Base-by-base conservation (phyloP, 2,888 invertebrate species). In the Amphipoea lucens region DNA sequence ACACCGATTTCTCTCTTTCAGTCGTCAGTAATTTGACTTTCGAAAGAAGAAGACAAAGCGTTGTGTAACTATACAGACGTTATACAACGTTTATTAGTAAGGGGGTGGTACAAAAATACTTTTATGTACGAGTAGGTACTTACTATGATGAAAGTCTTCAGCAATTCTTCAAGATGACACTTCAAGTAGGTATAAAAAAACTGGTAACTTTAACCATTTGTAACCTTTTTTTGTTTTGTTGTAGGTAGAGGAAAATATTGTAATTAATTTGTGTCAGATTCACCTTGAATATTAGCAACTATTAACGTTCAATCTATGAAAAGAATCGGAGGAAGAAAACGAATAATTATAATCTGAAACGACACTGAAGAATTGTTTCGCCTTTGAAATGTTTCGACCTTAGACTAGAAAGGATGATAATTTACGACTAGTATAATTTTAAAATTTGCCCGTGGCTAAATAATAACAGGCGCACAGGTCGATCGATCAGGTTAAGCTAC, bases 161-260 rank as follows among this genome's bases (percentile, higher is more conserved):
- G 4, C 40, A 40, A 40, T 40, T 40, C 40, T 40, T 40, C 5
- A 40, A 40, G 40, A 73, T 65, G 36, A 36, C 20, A 40, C 42
- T 70, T 29, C 23, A 72, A 45, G n/a, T 69, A 29, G 68, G 45
- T 5, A 51, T 6, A 60, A 48, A 69, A 48, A 36, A 73, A 79
- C 36, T 6, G 23, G 54, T 48, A 57, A 63, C 20, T 71, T 17
- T 36, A 67, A 67, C 12, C 14, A 54, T 42, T 62, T 36, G 36
- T 82, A n/a, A 36, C 40, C 36, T 62, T 36, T 29, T 12, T 6
- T 57, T 20, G 5, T n/a, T n/a, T 48, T 48, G 4, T 48, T 48
- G 1, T 62, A 67, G n/a, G 1, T 62, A 67, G n/a, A 71, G 45
- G 51, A 70, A 66, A 76, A 20, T 45, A 23, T 7, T 3, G 23